A percentile compares a stretch with the other conserved stretches of the same genome.
These are phyloP conservation scores for Apoda limacodes DNA, from an alignment of 2,888 invertebrate genomes.

Conservation along the genomic window DNA sequence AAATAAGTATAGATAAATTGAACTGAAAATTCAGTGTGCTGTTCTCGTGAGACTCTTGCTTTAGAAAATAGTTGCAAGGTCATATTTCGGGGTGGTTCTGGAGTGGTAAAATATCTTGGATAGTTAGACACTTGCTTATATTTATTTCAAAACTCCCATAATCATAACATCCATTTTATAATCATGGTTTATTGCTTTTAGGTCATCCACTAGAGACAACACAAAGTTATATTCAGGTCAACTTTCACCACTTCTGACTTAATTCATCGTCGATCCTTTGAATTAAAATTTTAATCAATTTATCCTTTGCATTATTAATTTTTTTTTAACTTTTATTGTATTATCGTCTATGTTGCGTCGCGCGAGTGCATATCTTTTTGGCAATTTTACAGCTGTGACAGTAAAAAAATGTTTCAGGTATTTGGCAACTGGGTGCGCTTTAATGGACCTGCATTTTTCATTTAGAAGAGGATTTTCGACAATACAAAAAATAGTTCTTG, in stretches of 20 bases:
- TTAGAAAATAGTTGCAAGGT: conserved; percentile 18
- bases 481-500: conserved; percentile 11
- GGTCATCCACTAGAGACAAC: conserved; percentile 18
- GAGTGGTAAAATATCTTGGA: conserved; percentile 19
- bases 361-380: conserved; percentile 17
- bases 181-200: conserved; percentile 17
- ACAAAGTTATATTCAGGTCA: conserved; percentile 19
- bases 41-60: conserved; percentile 20
- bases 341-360: conserved; percentile 15
- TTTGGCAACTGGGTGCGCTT: conserved; percentile 2
- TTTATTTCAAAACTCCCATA: conserved; percentile 18
- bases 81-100: conserved; percentile 19
- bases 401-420: conserved; percentile 13
- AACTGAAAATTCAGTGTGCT: conserved; percentile 18
- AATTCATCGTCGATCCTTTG: conserved; percentile 17
- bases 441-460: conserved; percentile 12
- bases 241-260: conserved; percentile 15
- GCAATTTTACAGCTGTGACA: conserved; percentile 15
- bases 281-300: conserved; percentile 14
- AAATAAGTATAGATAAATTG: conserved; percentile 12
- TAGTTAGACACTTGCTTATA: conserved; percentile 18
- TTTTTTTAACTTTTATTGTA: conserved; percentile 18
- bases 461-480: no score
- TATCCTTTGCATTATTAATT: conserved; percentile 19
- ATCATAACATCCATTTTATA: conserved; percentile 18